phyloP scores from a whole-genome alignment of 2,113 vertebrate species.

The Turdus rufiventris region DNA sequence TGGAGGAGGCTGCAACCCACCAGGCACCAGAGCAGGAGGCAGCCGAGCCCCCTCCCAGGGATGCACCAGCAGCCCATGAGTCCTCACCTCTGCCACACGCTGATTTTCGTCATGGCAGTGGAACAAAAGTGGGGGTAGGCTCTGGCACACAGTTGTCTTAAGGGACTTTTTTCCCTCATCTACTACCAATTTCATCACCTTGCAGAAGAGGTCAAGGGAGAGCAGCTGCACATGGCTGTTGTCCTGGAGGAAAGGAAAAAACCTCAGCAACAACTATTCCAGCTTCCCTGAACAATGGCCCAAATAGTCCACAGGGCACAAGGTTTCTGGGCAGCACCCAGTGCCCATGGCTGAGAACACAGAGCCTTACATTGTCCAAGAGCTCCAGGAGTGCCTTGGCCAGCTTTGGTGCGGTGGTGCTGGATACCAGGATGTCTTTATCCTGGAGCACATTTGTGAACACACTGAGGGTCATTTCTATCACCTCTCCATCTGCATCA shows the following conservation, averaged over 20 bases:
- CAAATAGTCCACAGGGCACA: background rate
- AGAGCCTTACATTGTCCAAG: background rate
- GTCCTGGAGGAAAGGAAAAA: background rate
- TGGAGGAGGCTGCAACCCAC: accelerated
- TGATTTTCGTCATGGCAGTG: background rate
- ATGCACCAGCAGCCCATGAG: accelerated
- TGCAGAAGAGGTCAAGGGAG: background rate
- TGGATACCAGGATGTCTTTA: background rate
- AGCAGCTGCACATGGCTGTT: background rate
- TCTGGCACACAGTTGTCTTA: accelerated
- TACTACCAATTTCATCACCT: background rate
- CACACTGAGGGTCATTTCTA: background rate
- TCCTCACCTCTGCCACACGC: background rate
- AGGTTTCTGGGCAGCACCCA: background rate
- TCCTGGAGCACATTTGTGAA: accelerated
- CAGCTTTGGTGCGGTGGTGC: background rate
- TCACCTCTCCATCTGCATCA: background rate
- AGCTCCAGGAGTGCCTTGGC: background rate
- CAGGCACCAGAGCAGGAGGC: accelerated
- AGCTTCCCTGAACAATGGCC: background rate
- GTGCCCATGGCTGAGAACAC: accelerated
- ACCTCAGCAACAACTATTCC: background rate
- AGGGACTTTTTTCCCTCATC: accelerated
- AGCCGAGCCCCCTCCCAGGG: accelerated
- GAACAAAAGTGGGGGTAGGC: background rate